Conservation (phyloP, 2,888 invertebrate genomes). For the Ernsta delagoae region DNA sequence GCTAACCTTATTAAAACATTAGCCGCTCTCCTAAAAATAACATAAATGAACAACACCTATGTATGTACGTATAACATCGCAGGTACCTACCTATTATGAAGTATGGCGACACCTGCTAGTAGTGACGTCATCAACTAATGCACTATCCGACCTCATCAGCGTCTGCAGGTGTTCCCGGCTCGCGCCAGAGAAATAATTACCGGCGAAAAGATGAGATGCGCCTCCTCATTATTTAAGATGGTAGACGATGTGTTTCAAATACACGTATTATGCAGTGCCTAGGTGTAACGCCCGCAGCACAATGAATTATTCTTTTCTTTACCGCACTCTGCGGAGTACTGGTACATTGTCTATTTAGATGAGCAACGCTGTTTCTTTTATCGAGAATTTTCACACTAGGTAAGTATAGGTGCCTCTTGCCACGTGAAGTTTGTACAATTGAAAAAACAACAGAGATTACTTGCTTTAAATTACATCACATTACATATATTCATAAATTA, state of each 20-base stretch:
- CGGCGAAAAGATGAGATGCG: slow-evolving; percentile 68
- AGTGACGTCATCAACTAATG: slow-evolving; percentile 79
- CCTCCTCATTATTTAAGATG: slow-evolving; percentile 69
- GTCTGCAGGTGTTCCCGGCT: slow-evolving; percentile 42
- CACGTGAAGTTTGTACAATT: neutral
- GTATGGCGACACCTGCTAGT: slow-evolving; percentile 18
- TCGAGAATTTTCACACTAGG: slow-evolving; percentile 12
- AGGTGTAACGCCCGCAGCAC: slow-evolving; percentile 28
- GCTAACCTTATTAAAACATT: neutral
- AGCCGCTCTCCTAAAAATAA: neutral
- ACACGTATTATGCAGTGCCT: slow-evolving; percentile 28
- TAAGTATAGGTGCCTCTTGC: neutral
- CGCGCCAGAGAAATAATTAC: slow-evolving; percentile 65
- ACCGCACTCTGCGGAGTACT: slow-evolving; percentile 26
- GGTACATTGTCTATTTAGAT: slow-evolving; percentile 26
- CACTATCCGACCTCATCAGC: slow-evolving; percentile 71
- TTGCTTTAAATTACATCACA: too few species aligned
- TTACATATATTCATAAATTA: too few species aligned
- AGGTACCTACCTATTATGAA: neutral
- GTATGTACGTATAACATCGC: neutral
- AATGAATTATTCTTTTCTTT: slow-evolving; percentile 38
- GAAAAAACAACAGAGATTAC: too few species aligned
- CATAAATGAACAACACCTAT: neutral
- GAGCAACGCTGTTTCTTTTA: slow-evolving; percentile 34
- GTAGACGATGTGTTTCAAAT: slow-evolving; percentile 57